phyloP scores from a whole-genome alignment of 2,113 vertebrate genomes.

The Gyps fulvus region DNA sequence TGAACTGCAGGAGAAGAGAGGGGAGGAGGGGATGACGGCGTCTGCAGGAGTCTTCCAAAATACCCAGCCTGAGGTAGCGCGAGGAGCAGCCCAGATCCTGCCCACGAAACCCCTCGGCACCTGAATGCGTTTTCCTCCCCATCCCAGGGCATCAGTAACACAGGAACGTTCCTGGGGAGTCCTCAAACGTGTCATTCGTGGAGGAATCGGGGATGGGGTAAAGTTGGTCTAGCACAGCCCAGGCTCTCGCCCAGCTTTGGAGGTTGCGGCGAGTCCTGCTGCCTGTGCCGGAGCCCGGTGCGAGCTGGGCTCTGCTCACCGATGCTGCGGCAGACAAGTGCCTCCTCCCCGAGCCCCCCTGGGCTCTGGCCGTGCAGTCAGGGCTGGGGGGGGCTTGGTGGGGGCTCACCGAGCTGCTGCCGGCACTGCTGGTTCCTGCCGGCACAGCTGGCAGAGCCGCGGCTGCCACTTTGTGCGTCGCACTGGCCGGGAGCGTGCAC shows the following conservation, averaged over 20 bases:
- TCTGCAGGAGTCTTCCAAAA: background rate
- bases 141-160: rapidly evolving
- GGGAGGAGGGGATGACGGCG: rapidly evolving
- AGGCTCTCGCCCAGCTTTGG: rapidly evolving
- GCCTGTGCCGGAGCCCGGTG: rapidly evolving
- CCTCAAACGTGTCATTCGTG: background rate
- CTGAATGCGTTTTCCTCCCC: background rate
- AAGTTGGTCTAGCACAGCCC: too few species aligned
- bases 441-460: background rate
- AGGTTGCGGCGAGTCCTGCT: background rate
- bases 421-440: rapidly evolving
- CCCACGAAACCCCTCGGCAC: rapidly evolving
- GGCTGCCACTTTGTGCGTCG: rapidly evolving
- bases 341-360: rapidly evolving
- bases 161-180: background rate
- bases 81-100: background rate
- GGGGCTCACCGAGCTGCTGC: background rate
- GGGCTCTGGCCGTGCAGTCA: rapidly evolving
- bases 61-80: rapidly evolving
- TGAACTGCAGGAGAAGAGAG: background rate
- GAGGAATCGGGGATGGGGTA: rapidly evolving
- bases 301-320: background rate
- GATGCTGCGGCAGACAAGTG: background rate
- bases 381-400: background rate
- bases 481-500: rapidly evolving